A percentile compares a stretch with the other conserved stretches of the same genome.
These are phyloP conservation scores for Esox niger DNA, from an alignment of 2,113 vertebrate genomes.

Conservation along the genomic window DNA sequence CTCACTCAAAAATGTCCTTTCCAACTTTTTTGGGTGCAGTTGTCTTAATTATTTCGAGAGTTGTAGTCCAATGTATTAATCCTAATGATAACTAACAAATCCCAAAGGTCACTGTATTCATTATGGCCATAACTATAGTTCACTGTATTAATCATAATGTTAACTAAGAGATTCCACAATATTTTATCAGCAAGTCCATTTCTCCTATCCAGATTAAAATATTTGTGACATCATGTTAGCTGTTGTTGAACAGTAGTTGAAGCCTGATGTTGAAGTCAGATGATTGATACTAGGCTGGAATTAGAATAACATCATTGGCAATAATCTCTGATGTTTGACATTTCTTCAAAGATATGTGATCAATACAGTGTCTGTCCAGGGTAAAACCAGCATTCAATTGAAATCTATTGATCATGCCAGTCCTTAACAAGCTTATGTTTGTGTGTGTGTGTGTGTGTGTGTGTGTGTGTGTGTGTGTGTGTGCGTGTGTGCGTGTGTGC, in stretches of 20 bases:
- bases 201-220: no score
- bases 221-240: no score
- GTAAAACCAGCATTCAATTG: conserved; percentile 27
- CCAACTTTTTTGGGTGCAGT: no score
- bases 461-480: conserved; percentile 25
- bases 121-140: no score
- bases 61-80: not conserved
- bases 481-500: not conserved
- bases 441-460: conserved; percentile 1
- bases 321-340: conserved; percentile 28
- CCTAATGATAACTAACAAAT: not conserved
- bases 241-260: no score
- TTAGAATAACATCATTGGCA: conserved; percentile 3
- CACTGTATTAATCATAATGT: no score
- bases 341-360: conserved; percentile 21
- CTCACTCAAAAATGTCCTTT: no score
- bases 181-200: no score
- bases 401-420: conserved; percentile 11
- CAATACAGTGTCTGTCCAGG: conserved; percentile 16
- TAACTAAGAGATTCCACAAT: no score
- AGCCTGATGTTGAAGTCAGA: no score
- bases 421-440: conserved; percentile 24
- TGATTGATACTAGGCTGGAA: not conserved
- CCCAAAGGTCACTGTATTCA: no score
- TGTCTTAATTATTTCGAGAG: no score